These are phyloP conservation scores for Agrotis segetum DNA, from an alignment of 2,888 invertebrate genomes.

Conservation along the genomic window DNA sequence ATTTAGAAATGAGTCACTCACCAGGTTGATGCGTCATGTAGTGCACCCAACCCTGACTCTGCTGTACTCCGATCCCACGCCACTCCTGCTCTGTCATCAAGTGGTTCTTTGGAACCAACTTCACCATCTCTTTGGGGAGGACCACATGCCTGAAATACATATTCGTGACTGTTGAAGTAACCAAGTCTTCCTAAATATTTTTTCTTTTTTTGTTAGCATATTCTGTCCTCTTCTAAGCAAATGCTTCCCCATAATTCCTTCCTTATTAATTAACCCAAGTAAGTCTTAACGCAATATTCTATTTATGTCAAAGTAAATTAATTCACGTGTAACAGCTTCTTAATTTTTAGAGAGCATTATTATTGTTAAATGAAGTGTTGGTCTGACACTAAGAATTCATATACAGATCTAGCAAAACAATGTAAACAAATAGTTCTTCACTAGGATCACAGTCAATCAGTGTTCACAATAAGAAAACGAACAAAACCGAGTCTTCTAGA, in stretches of 20 bases:
- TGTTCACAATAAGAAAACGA: not conserved
- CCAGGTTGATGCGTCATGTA: conserved; percentile 99
- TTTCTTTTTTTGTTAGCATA: no score
- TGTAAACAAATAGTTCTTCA: conserved; percentile 2
- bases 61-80: conserved; percentile 98
- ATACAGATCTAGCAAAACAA: not conserved
- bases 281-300: not conserved
- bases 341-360: no score
- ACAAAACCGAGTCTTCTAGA: not conserved
- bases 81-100: conserved; percentile 98
- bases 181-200: not conserved
- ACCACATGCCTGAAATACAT: conserved; percentile 95
- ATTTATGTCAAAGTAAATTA: not conserved
- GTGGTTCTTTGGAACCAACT: conserved; percentile 97
- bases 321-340: not conserved
- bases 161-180: not conserved
- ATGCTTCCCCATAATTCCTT: no score
- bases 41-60: conserved; percentile 99
- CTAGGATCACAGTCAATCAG: not conserved
- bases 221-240: no score
- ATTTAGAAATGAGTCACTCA: conserved; percentile 75
- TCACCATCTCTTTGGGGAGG: conserved; percentile 97
- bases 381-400: no score
- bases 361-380: no score
- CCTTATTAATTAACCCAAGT: not conserved